These are phyloP conservation scores for Dinoponera quadriceps DNA, from an alignment of 1,140 invertebrate species.

Conservation along the genomic window DNA sequence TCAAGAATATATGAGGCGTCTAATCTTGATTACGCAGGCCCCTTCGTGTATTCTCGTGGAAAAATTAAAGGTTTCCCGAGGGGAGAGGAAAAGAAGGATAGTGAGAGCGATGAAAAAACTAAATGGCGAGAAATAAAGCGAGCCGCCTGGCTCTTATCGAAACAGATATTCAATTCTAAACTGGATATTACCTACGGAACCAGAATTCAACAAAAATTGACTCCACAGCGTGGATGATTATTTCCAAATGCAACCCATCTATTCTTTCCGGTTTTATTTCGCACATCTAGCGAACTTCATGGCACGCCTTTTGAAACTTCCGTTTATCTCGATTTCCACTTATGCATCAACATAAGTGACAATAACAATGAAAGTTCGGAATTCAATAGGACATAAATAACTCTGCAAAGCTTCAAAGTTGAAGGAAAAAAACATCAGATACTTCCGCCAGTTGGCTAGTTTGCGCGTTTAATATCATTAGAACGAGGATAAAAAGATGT, in stretches of 20 bases:
- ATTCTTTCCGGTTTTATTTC: not conserved
- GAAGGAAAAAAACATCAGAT: not conserved
- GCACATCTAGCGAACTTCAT: no score
- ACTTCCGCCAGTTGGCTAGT: no score
- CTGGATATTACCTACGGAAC: no score
- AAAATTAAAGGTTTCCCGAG: conserved; percentile 52
- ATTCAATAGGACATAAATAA: not conserved
- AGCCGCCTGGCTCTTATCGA: conserved; percentile 50
- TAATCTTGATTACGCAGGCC: conserved; percentile 26
- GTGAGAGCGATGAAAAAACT: not conserved
- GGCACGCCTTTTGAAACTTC: no score
- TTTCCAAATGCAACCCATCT: conserved; percentile 61
- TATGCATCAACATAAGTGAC: no score
- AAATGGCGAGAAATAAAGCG: conserved; percentile 47
- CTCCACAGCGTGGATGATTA: conserved; percentile 60
- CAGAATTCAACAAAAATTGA: not conserved
- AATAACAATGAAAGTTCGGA: not conserved
- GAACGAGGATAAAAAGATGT: no score
- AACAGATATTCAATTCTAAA: no score
- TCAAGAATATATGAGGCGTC: not conserved
- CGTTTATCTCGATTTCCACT: no score
- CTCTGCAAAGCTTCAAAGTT: not conserved
- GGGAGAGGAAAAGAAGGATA: not conserved
- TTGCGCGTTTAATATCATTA: no score
- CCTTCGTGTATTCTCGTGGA: conserved; percentile 11